Evolutionary conservation across 2,113 vertebrate genomes (phyloP).

Genomic region (Parus major): DNA sequence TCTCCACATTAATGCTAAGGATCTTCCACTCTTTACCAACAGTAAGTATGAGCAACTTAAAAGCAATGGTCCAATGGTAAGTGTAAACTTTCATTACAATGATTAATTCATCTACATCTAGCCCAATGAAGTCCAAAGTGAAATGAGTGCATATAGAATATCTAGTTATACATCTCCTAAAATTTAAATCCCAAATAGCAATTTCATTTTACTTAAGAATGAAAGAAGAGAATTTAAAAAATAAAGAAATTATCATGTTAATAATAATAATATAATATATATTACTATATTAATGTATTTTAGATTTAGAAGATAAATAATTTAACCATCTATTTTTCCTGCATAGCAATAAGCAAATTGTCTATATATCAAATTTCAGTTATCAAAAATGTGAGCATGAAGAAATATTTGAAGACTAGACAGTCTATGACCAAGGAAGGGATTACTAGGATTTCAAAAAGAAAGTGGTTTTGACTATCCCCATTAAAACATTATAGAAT

Average conservation of each 20-base stretch:
- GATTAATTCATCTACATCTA: not conserved
- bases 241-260: not conserved
- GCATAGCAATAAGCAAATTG: not conserved
- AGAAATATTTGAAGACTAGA: not conserved
- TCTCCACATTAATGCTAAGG: not conserved
- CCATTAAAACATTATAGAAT: not conserved
- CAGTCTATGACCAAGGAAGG: not conserved
- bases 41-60: not conserved
- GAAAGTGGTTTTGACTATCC: not conserved
- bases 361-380: not conserved
- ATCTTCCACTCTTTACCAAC: not conserved
- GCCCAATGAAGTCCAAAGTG: not conserved
- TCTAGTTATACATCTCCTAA: not conserved
- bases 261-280: no score
- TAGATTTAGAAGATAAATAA: not conserved
- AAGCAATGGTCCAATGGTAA: not conserved
- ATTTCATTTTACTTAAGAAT: not conserved
- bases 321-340: not conserved
- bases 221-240: not conserved
- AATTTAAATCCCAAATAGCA: not conserved
- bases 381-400: not conserved
- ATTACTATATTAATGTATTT: not conserved
- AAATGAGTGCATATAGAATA: not conserved
- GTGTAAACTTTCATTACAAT: not conserved
- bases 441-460: not conserved